Evolutionary conservation across 2,113 vertebrate species (phyloP), one percentile per base, ranked within the genome.

Genomic region (Columba janthina): DNA sequence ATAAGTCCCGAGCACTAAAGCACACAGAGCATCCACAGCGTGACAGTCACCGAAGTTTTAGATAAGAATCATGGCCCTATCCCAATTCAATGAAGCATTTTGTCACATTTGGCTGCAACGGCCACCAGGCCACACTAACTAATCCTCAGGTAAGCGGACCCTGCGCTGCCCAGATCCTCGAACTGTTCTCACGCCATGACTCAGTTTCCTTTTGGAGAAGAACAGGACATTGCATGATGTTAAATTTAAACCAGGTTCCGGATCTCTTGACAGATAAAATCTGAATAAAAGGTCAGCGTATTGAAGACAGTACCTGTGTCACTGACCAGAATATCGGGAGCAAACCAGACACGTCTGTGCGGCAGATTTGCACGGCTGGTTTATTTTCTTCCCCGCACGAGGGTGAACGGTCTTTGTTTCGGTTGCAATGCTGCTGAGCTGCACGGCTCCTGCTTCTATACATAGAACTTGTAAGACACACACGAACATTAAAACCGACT

Each of bases 21-120:
- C 81, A 67, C 75, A 81, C 72, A 88, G 53, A 90, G 58, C 80
- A 73, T 11, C 56, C 26, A 13, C 15, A 25, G 2, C 78, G 70
- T 79, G 86, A 85, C 84, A 88, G 77, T 19, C 78, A 92, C 74
- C 82, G 85, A 34, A 79, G 44, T 58, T 95, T 54, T 69, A 62
- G 82, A 26, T 9, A 34, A 38, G 58, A 95, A 91, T 40, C 81
- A 32, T 71, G 76, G 85, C 88, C 53, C 80, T 70, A 28, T 16
- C 76, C 28, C 53, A 31, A 60, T 60, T 10, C 70, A 44, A 71
- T 73, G 57, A 9, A 94, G 60, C 46, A 83, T 56, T 77, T 70
- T 93, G 72, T 42, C 66, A 48, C 40, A 54, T 85, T 56, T 57
- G 46, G 84, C 84, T 54, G 67, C 76, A 24, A 7, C 3, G 28